These are phyloP conservation scores for Sebastes kiyomatsui DNA, from an alignment of 2,797 vertebrate genomes.

Conservation along the genomic window DNA sequence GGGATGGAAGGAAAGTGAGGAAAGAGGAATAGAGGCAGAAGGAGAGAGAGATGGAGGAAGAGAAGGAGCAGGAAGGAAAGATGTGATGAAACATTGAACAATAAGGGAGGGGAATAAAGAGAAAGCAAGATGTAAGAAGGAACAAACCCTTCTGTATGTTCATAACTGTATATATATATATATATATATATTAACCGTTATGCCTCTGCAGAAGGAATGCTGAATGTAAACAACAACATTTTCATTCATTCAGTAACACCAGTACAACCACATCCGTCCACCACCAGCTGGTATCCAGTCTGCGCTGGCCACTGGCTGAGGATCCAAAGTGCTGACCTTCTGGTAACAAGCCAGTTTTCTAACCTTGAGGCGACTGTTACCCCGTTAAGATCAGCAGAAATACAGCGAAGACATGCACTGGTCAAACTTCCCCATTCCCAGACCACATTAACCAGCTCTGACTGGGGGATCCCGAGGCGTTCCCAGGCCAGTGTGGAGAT, in stretches of 20 bases:
- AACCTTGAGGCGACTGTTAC: background rate
- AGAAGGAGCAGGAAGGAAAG: background rate
- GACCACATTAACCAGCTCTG: too few species aligned
- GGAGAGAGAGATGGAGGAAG: background rate
- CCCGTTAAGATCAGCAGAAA: slow-evolving; percentile 27
- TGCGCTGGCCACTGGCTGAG: background rate
- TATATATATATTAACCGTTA: background rate
- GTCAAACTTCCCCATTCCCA: background rate
- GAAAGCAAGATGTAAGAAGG: background rate
- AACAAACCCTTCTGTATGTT: background rate
- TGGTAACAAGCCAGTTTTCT: slow-evolving; percentile 6
- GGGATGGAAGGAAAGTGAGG: background rate
- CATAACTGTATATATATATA: background rate
- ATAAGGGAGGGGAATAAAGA: background rate
- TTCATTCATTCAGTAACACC: background rate
- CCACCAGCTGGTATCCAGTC: slow-evolving; percentile 2
- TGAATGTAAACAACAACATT: background rate
- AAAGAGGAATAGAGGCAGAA: background rate
- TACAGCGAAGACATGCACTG: background rate
- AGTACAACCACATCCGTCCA: background rate
- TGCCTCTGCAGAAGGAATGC: background rate
- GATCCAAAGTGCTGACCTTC: slow-evolving; percentile 19
- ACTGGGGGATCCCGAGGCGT: too few species aligned
- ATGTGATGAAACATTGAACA: background rate
- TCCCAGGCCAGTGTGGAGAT: too few species aligned